Base-by-base conservation (phyloP, 2,797 vertebrate genomes). In the Anabacerthia variegaticeps region DNA sequence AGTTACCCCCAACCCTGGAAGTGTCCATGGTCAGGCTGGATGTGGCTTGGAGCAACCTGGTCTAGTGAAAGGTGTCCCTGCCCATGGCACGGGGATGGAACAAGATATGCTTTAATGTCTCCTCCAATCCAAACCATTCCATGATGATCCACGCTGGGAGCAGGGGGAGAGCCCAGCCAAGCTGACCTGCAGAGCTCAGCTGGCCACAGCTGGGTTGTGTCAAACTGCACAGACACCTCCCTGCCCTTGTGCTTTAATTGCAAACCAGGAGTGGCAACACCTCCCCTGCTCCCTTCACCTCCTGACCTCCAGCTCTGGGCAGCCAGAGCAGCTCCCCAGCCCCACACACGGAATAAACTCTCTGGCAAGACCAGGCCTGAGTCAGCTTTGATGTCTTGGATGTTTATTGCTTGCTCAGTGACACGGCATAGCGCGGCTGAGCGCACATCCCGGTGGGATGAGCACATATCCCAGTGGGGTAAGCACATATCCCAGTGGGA, bases 361-460 rank as follows among this genome's bases (percentile, higher is more conserved):
- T 16, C 15, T 0, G 4, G 61, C 16, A 3, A 20, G 58, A 56
- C 54, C 72, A 63, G 54, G 80, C 17, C 7, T 9, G n/a, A 67
- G 72, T 51, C 61, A 85, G 82, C 62, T 89, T 37, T 61, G 95
- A 73, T 21, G 54, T 72, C 72, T 36, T 54, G 21, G 71, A 43
- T 37, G 54, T 94, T 97, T 97, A 96, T 96, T 96, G 68, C 73
- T 88, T 76, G 75, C 75, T 94, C 8, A 5, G 91, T 91, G 85
- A n/a, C 61, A 30, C 13, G 2, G 68, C 37, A 26, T 5, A 37
- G 78, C 61, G 14, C 10, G 5, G 48, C 48, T 49, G 48, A 49
- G 48, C 48, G 48, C 48, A 4, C 11, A 54, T 32, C 54, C 54
- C 9, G 6, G 32, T 9, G 4, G 32, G 54, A 34, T 10, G 24